A percentile compares a stretch with the other conserved stretches of the same genome.
These are phyloP conservation scores for Porites lutea DNA, from an alignment of 64 coral and sea anemone species.

Conservation along the genomic window DNA sequence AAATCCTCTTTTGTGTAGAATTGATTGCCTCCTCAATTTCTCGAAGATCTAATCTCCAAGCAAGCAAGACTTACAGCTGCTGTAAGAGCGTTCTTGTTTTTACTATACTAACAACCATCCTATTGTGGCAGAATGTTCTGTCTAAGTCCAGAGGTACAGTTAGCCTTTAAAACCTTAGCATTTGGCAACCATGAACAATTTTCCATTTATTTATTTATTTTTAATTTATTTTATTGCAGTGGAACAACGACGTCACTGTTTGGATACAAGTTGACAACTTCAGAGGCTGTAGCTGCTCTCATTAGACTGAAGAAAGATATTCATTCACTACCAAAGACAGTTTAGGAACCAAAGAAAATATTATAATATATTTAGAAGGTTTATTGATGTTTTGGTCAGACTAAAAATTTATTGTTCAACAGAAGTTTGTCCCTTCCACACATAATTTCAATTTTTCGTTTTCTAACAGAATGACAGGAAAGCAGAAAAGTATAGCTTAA, in stretches of 20 bases:
- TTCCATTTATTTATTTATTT: not conserved
- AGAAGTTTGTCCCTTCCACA: too few relatives aligned
- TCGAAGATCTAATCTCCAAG: too few relatives aligned
- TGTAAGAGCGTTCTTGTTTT: too few relatives aligned
- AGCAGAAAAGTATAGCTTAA: too few relatives aligned
- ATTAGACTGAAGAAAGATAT: conserved; percentile 80
- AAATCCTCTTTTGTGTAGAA: too few relatives aligned
- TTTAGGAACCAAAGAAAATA: not conserved
- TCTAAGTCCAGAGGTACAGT: too few relatives aligned
- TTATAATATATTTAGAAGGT: not conserved
- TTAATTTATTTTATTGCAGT: conserved; percentile 41
- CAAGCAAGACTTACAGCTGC: too few relatives aligned
- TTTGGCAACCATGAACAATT: not conserved
- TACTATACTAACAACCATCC: too few relatives aligned
- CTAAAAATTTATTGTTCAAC: not conserved
- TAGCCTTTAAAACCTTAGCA: not conserved
- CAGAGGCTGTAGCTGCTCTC: conserved; percentile 70
- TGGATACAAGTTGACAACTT: conserved; percentile 96
- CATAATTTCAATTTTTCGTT: too few relatives aligned
- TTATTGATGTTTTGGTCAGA: not conserved
- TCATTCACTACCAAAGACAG: conserved; percentile 11
- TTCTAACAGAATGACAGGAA: too few relatives aligned
- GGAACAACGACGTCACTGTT: conserved; percentile 98
- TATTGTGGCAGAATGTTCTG: too few relatives aligned
- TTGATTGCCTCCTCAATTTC: too few relatives aligned